A percentile compares a stretch with the other conserved stretches of the same genome.
These are phyloP conservation scores for Ostrea denselamellosa DNA, from an alignment of 1,140 invertebrate genomes.

Conservation along the genomic window DNA sequence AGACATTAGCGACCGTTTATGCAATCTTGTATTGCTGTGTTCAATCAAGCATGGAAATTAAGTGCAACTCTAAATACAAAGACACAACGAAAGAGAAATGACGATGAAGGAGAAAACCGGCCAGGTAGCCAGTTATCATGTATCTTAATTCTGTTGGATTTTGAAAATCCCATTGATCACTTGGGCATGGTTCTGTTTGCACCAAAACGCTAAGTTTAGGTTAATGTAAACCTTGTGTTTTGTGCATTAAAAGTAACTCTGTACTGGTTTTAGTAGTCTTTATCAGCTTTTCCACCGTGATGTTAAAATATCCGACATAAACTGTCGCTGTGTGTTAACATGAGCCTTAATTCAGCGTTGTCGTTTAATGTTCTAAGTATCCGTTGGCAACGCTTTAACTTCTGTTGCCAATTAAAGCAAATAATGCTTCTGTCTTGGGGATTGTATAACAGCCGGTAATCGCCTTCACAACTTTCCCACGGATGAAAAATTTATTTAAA, in stretches of 20 bases:
- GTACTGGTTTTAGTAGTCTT: not conserved
- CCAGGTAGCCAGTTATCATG: too few species aligned
- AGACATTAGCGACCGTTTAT: slow-evolving; percentile 39
- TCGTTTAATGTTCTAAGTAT: not conserved
- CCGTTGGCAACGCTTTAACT: slow-evolving; percentile 18
- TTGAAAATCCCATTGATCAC: too few species aligned
- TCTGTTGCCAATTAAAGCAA: slow-evolving; percentile 21
- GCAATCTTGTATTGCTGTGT: slow-evolving; percentile 51
- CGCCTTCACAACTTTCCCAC: not conserved
- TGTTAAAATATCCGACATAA: not conserved
- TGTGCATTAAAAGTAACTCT: not conserved
- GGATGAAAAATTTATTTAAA: not conserved
- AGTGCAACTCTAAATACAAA: not conserved
- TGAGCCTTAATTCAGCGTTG: not conserved
- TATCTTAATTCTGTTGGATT: too few species aligned
- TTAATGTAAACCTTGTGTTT: too few species aligned
- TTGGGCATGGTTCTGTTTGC: too few species aligned
- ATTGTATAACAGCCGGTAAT: not conserved
- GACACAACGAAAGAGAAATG: not conserved
- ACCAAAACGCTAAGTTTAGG: too few species aligned
- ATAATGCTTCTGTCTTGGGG: not conserved
- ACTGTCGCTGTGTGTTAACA: not conserved
- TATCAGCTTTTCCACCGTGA: not conserved
- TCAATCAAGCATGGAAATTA: slow-evolving; percentile 53
- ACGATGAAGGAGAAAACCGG: not conserved